Evolutionary conservation across 2,113 vertebrate genomes (phyloP).

Genomic region (Hypomesus transpacificus): DNA sequence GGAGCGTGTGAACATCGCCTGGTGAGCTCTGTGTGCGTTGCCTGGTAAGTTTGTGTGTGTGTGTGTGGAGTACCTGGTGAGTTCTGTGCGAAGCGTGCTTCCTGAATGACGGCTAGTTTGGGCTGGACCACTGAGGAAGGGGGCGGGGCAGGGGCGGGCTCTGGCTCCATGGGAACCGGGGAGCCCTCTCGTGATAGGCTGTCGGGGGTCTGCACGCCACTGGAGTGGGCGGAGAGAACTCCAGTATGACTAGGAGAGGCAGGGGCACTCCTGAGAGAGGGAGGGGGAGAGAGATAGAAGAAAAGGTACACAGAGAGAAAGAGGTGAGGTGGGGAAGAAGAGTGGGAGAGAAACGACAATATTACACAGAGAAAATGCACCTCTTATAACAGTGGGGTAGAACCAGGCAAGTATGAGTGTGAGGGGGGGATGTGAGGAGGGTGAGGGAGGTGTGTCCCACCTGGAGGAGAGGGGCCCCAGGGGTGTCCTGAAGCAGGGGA

Average conservation of each 20-base stretch:
- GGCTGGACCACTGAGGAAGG: constrained; percentile 76
- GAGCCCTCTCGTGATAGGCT: constrained; percentile 95
- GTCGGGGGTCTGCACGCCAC: constrained; percentile 94
- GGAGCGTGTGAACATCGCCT: not conserved
- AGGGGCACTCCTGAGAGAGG: constrained; percentile 84
- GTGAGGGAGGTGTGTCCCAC: constrained; percentile 54
- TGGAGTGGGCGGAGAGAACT: constrained; percentile 93
- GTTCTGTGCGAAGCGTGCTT: constrained; percentile 92
- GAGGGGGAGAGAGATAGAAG: too few species aligned
- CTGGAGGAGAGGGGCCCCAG: constrained; percentile 97
- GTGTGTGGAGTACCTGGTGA: constrained; percentile 77
- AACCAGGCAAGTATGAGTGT: too few species aligned
- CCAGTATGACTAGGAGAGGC: constrained; percentile 95
- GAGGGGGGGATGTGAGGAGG: not conserved
- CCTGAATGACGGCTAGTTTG: constrained; percentile 93
- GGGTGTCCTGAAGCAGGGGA: constrained; percentile 97
- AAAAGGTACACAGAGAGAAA: too few species aligned
- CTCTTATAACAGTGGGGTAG: too few species aligned
- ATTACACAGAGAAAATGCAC: not conserved
- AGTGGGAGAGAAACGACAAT: too few species aligned
- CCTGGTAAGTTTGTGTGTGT: not conserved
- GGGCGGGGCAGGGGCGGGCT: constrained; percentile 68
- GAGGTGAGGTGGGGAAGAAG: too few species aligned
- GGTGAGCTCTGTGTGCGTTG: not conserved
- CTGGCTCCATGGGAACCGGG: constrained; percentile 87